phyloP scores from a whole-genome alignment of 2,888 invertebrate genomes.

The Nemotelus nigrinus region DNA sequence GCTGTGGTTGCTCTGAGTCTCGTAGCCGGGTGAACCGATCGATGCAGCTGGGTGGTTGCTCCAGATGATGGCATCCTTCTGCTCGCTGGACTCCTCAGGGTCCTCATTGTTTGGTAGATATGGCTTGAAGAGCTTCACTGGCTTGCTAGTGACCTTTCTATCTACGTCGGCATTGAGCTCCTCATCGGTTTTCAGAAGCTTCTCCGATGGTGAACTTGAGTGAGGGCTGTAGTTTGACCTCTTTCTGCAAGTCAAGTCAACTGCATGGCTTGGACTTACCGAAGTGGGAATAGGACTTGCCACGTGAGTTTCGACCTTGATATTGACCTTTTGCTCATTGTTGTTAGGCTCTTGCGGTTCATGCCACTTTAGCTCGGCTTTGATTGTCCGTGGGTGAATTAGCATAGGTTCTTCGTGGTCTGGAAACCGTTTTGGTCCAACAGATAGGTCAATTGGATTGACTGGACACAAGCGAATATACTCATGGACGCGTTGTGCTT shows the following conservation, averaged over 20 bases:
- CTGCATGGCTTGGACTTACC: constrained; percentile 26
- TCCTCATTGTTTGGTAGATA: constrained; percentile 73
- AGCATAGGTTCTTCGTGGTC: background rate
- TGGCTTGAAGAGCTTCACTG: constrained; percentile 81
- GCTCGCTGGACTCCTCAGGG: constrained; percentile 51
- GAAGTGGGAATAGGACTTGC: background rate
- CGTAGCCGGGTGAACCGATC: constrained; percentile 52
- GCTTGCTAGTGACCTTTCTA: constrained; percentile 66
- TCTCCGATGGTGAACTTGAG: constrained; percentile 40
- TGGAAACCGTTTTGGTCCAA: constrained; percentile 53
- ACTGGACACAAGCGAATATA: constrained; percentile 47
- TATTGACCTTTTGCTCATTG: background rate
- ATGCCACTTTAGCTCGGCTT: constrained; percentile 18
- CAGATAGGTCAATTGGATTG: constrained; percentile 61
- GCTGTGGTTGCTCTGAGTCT: constrained; percentile 50
- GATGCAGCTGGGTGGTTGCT: constrained; percentile 58
- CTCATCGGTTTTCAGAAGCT: constrained; percentile 46
- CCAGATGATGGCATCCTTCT: constrained; percentile 62
- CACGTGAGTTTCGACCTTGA: background rate
- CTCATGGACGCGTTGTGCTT: constrained; percentile 52
- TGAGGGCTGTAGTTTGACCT: constrained; percentile 35
- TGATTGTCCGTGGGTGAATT: background rate
- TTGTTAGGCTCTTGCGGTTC: constrained; percentile 24
- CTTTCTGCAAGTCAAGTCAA: constrained; percentile 51
- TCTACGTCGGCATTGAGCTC: constrained; percentile 29